A percentile compares a stretch with the other conserved stretches of the same genome.
These are phyloP conservation scores for Pseudobourletiella spinata DNA, from an alignment of 1,140 invertebrate genomes.

Conservation along the genomic window DNA sequence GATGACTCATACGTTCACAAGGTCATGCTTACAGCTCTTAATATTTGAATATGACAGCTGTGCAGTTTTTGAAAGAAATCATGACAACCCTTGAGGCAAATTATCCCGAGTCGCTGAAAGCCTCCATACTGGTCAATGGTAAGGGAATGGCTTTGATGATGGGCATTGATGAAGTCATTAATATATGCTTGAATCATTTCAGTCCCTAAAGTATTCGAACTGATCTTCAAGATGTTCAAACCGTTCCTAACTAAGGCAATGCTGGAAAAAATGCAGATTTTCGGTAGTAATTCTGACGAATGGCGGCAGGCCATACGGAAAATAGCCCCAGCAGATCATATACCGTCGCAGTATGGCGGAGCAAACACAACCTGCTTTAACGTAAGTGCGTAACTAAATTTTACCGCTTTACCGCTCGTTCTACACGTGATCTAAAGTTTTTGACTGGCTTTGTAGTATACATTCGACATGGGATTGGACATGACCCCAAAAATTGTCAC, in stretches of 20 bases:
- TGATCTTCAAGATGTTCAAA: constrained; percentile 7
- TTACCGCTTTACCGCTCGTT: neutral
- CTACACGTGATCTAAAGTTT: neutral
- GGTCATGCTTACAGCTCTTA: neutral
- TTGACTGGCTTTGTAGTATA: neutral
- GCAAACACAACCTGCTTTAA: constrained; percentile 5
- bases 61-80: neutral
- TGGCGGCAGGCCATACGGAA: neutral
- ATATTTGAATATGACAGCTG: neutral
- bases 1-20: too few relatives aligned
- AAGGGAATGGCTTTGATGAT: neutral
- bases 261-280: constrained; percentile 2
- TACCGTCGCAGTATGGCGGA: constrained; percentile 17
- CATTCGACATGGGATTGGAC: neutral
- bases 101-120: constrained; percentile 22
- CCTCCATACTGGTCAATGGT: constrained; percentile 16
- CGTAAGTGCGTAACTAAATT: constrained; percentile 2
- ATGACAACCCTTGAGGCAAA: constrained; percentile 10
- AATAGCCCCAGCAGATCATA: constrained; percentile 7
- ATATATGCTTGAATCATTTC: too few relatives aligned
- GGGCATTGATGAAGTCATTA: too few relatives aligned
- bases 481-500: neutral
- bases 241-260: constrained; percentile 12
- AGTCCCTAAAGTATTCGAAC: constrained; percentile 14
- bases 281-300: neutral